Conservation (phyloP, 2,797 vertebrate species). For the Myripristis jacobus region DNA sequence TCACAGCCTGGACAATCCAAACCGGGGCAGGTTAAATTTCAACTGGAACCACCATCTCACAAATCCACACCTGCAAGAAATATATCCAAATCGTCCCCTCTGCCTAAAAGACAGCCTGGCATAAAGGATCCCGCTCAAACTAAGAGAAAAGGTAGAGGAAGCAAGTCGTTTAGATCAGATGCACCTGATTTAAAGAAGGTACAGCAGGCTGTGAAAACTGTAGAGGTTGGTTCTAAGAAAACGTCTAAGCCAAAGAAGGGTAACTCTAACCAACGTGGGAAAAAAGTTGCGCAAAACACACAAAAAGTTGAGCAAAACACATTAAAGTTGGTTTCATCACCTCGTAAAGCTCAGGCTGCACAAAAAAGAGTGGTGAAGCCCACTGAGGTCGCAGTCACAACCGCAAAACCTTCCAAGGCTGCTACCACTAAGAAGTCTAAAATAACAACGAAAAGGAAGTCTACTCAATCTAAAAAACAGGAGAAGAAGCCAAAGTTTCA, state of each 20-base stretch:
- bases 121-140: conserved; percentile 38
- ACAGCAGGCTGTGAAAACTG: conserved; percentile 11
- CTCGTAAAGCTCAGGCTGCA: conserved; percentile 20
- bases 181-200: conserved; percentile 44
- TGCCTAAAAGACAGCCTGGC: conserved; percentile 48
- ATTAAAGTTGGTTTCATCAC: conserved; percentile 38
- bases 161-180: conserved; percentile 48
- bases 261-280: conserved; percentile 30
- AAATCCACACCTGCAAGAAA: conserved; percentile 32
- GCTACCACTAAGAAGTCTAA: conserved; percentile 39
- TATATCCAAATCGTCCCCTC: conserved; percentile 20
- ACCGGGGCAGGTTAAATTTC: conserved; percentile 67
- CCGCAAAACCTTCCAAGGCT: conserved; percentile 34
- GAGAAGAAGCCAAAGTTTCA: conserved; percentile 47
- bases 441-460: conserved; percentile 38
- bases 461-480: conserved; percentile 48
- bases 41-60: conserved; percentile 77
- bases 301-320: conserved; percentile 25
- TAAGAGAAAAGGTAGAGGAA: conserved; percentile 28
- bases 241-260: conserved; percentile 22
- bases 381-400: conserved; percentile 5
- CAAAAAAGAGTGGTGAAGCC: conserved; percentile 22
- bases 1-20: conserved; percentile 48
- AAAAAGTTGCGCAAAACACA: conserved; percentile 23
- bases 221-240: conserved; percentile 37